These are phyloP conservation scores for Vanessa tameamea DNA, from an alignment of 1,140 invertebrate species.

Conservation along the genomic window DNA sequence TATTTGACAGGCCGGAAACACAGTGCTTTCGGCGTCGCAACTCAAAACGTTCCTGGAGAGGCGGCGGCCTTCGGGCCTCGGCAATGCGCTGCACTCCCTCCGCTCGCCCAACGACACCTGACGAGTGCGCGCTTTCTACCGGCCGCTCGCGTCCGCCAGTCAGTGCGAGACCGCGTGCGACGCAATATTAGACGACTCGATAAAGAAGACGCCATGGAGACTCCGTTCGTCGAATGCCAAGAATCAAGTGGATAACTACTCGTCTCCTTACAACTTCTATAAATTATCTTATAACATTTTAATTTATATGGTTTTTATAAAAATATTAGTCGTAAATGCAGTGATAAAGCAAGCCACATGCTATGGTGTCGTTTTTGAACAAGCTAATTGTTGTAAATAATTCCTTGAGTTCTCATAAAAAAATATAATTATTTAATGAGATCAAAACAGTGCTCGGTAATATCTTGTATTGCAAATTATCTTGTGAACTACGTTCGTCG, in stretches of 20 bases:
- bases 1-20: conserved; percentile 52
- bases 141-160: no score
- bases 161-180: neutral
- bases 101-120: conserved; percentile 70
- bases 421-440: conserved; percentile 3
- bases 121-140: conserved; percentile 20
- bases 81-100: conserved; percentile 59
- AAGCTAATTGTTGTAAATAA: neutral
- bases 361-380: neutral
- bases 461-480: neutral
- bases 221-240: neutral
- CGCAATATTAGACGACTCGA: no score
- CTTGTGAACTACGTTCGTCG: conserved; percentile 15
- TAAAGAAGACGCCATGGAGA: no score
- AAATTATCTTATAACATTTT: neutral
- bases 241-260: neutral
- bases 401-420: neutral
- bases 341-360: neutral
- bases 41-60: conserved; percentile 72
- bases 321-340: neutral
- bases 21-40: conserved; percentile 56
- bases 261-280: neutral
- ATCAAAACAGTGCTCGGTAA: conserved; percentile 3
- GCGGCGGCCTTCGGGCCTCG: conserved; percentile 64
- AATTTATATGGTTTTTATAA: conserved; percentile 2